Base-by-base conservation (phyloP, 2,113 vertebrate species). In the Poeciliopsis occidentalis region DNA sequence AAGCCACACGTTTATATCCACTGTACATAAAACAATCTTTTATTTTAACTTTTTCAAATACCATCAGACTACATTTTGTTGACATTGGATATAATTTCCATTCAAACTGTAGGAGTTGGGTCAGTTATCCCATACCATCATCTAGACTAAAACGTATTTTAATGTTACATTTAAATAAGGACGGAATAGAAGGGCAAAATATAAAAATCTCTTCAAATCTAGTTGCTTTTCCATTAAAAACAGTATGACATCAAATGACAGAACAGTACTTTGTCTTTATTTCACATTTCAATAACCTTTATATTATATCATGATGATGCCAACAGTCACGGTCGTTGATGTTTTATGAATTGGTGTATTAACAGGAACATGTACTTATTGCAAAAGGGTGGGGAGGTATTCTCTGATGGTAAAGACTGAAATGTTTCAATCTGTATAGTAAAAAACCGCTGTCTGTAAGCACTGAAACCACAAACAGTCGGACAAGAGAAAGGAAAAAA, bases 271-370 rank as follows among this genome's bases (percentile, higher is more conserved):
- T 75, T 74, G 11, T 78, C n/a, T 62, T 90, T 88, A 90, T 89
- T 92, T 88, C 80, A 85, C 80, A 87, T 84, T 82, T 85, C 34
- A 75, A 74, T 80, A 80, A 82, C 62, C 47, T 74, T 76, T 57
- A 22, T 67, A 66, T 76, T 57, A 22, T 69, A 78, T 67, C 34
- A 5, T 54, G 57, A 65, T 75, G 76, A 86, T 47, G 74, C 73
- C 71, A 67, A 68, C 64, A 85, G 85, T 87, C 79, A 15, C 3
- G 2, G 76, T 79, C 57, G 29, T 68, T 66, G 71, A 22, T 68
- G 31, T 47, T 47, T 47, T 47, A 47, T 47, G 44, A 47, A 47
- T 17, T 15, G 57, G 39, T 64, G 77, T 39, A 39, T 29, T 22
- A 66, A 71, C 60, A 66, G 79, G 64, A 85, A 82, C 66, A 76